phyloP scores from a whole-genome alignment of 2,113 vertebrate genomes.

The Xiphophorus couchianus region DNA sequence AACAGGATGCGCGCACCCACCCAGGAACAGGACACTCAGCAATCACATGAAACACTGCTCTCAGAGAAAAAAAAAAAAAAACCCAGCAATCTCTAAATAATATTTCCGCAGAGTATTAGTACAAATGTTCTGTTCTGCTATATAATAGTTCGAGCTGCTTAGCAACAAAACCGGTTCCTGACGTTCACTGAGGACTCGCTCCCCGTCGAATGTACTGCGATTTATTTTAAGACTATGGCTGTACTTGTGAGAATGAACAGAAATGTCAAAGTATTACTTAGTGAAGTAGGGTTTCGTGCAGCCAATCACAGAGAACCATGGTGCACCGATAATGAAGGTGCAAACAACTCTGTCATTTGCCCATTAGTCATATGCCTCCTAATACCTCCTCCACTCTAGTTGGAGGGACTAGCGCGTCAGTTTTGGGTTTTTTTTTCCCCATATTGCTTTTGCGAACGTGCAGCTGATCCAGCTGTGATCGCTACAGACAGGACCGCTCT shows the following conservation, averaged over 20 bases:
- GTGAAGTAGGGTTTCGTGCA: conserved; percentile 3
- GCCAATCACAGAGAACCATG: not conserved
- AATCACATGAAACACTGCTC: conserved; percentile 49
- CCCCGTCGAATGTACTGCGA: conserved; percentile 24
- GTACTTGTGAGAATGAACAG: conserved; percentile 8
- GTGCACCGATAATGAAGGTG: conserved; percentile 8
- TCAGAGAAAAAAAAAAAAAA: not conserved
- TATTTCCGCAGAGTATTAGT: conserved; percentile 4
- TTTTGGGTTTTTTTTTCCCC: not conserved
- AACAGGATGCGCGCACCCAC: conserved; percentile 70
- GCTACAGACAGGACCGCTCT: not conserved
- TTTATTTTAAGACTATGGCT: conserved; percentile 45
- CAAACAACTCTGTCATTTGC: not conserved
- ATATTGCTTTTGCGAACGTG: not conserved
- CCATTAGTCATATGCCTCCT: conserved; percentile 3
- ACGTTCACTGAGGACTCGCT: conserved; percentile 8
- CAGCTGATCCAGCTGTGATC: not conserved
- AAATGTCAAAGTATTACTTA: conserved; percentile 24
- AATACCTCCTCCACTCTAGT: not conserved
- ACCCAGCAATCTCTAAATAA: conserved; percentile 13
- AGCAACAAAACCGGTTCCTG: conserved; percentile 54
- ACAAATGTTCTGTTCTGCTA: conserved; percentile 21
- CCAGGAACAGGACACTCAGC: conserved; percentile 56
- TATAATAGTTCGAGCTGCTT: conserved; percentile 54
- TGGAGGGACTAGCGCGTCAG: not conserved